Base-by-base conservation (phyloP, 2,888 invertebrate species). In the Zaprionus obscuricornis region DNA sequence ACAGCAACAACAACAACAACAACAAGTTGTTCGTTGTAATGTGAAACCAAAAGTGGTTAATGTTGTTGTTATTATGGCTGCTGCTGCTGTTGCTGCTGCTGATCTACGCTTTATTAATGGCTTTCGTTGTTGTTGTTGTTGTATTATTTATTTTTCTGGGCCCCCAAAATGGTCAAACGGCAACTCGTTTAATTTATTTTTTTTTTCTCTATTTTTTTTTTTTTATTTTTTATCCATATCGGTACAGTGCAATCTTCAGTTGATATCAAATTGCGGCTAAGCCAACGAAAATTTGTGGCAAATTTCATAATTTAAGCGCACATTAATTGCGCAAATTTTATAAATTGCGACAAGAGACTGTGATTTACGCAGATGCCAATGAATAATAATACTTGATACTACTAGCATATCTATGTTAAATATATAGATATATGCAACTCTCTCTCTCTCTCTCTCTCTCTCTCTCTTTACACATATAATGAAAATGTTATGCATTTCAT, bases 291-390 rank as follows among this genome's bases (percentile, higher is more conserved):
- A 34, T 66, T 73, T 52, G 46, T 76, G 62, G 66, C 57, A 36
- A n/a, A 64, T 68, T 62, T 77, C 57, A 69, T 71, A 72, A 77
- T 71, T 79, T 69, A 54, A 34, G 60, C 62, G 57, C 68, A 66
- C 63, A 68, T 77, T 82, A 82, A 77, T 77, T 77, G 75, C 74
- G 72, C 75, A 81, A 85, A 79, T 74, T 75, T 63, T 63, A 63
- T 34, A 17, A 43, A 20, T 76, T 63, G 39, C n/a, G 11, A 1
- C 10, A 7, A 39, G 43, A 39, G 57, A 7, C 70, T 45, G 40
- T 68, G 79, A 79, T 77, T 84, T 78, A 84, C 63, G 50, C 47
- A 10, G 10, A 67, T 13, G 27, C 59, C 63, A n/a, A 55, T 67
- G 68, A 31, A 68, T 43, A 66, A n/a, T n/a, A 33, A 37, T 43